Base-by-base conservation (phyloP, 1,140 invertebrate genomes). In the Holotrichia oblita region DNA sequence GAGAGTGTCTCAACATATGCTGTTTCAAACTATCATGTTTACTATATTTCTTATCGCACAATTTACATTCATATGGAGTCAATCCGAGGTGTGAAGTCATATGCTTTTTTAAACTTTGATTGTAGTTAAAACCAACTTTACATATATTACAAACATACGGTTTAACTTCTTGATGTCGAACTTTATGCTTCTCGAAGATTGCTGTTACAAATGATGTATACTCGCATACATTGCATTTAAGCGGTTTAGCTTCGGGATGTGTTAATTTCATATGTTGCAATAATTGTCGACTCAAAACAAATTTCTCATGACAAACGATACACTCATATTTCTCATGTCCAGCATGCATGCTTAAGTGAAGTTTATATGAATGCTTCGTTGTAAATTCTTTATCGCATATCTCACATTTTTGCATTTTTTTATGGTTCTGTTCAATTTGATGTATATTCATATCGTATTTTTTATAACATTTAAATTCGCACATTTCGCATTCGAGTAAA, bases 341-440 rank as follows among this genome's bases (percentile, higher is more conserved):
- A 7, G 8, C 24, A 17, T 72, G 64, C 14, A 72, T 24, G 22
- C 34, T 72, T 27, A 34, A 12, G n/a, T 72, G 64, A 0, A 72
- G 34, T 27, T 72, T 72, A 22, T 34, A 72, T 8, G 64, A 72
- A 72, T 72, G 64, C 22, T 72, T 72, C 3, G 64, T 24, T 27
- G 64, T 72, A 34, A 72, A 72, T 12, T 27, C 64, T 22, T 72
- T 72, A n/a, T 27, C 34, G 12, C 64, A 72, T 27, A 34, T 40
- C 34, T 72, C 64, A 27, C 64, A 72, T 34, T 40, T 72, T 14
- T 72, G 34, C 22, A 40, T 72, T 40, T 72, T 72, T 22, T 72
- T 72, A n/a, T 72, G 64, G 12, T 72, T 72, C 64, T 34, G 22
- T 40, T 34, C 64, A 72, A 72, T 72, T 72, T 72, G 64, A 72